These are phyloP conservation scores for Agonopterix heracliana DNA, from an alignment of 2,888 invertebrate genomes.

Conservation along the genomic window DNA sequence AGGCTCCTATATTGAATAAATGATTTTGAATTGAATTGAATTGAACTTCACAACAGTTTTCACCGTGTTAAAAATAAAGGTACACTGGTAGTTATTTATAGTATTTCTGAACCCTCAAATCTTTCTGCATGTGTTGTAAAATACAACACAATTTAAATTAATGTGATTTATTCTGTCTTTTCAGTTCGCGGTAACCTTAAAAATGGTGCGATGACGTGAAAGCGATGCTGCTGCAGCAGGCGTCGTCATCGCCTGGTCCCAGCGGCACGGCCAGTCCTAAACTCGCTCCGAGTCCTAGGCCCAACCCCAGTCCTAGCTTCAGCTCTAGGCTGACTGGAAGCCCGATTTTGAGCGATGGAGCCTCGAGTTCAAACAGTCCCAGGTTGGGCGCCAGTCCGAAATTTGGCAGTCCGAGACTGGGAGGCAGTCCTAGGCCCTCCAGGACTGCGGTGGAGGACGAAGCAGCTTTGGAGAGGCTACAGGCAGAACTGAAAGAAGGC, in stretches of 20 bases:
- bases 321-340: constrained; percentile 42
- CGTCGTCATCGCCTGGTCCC: constrained; percentile 67
- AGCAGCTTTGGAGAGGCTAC: constrained; percentile 72
- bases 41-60: too few relatives aligned
- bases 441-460: constrained; percentile 53
- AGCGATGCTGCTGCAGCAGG: constrained; percentile 73
- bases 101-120: too few relatives aligned
- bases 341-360: constrained; percentile 48
- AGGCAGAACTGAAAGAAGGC: constrained; percentile 79
- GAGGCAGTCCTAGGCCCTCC: constrained; percentile 57
- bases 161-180: constrained; percentile 20
- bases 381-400: constrained; percentile 54
- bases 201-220: constrained; percentile 64
- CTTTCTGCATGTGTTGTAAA: too few relatives aligned
- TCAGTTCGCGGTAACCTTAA: constrained; percentile 40
- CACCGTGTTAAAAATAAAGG: too few relatives aligned
- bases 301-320: constrained; percentile 43
- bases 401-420: constrained; percentile 54
- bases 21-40: too few relatives aligned
- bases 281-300: constrained; percentile 46
- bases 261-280: constrained; percentile 70
- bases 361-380: constrained; percentile 43
- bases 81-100: too few relatives aligned
- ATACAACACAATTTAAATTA: neutral
- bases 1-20: too few relatives aligned